phyloP scores from a whole-genome alignment of 2,888 invertebrate species.

The Carabus problematicus region DNA sequence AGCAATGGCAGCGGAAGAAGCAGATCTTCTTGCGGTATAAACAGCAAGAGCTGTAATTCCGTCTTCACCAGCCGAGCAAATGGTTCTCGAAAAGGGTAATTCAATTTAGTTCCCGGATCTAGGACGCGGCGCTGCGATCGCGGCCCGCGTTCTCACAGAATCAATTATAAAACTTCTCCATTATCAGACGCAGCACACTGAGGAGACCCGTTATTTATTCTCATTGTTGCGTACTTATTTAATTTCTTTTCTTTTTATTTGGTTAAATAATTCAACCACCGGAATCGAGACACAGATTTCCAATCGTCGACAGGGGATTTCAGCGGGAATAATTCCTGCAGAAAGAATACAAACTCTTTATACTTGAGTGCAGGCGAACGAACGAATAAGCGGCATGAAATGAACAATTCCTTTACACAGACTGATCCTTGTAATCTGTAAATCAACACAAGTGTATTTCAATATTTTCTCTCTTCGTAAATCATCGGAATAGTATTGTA shows the following conservation, averaged over 20 bases:
- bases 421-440: too few relatives aligned
- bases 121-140: slow-evolving; percentile 10
- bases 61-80: slow-evolving; percentile 10
- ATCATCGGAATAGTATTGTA: too few relatives aligned
- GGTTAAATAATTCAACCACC: neutral
- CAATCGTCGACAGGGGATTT: too few relatives aligned
- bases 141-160: slow-evolving; percentile 15
- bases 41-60: slow-evolving; percentile 15
- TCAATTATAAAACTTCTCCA: slow-evolving; percentile 41
- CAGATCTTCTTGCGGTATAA: neutral
- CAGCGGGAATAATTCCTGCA: too few relatives aligned
- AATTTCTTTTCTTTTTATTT: slow-evolving; percentile 1
- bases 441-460: too few relatives aligned
- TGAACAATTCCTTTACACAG: too few relatives aligned
- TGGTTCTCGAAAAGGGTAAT: slow-evolving; percentile 32
- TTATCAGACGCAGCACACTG: slow-evolving; percentile 25
- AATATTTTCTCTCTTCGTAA: too few relatives aligned
- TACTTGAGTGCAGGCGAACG: too few relatives aligned
- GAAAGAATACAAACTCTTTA: too few relatives aligned
- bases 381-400: too few relatives aligned
- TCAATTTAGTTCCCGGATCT: slow-evolving; percentile 34
- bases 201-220: slow-evolving; percentile 27
- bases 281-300: too few relatives aligned
- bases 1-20: neutral
- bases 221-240: slow-evolving; percentile 32